Conservation (phyloP, 2,113 vertebrate species). For the Hemichromis elongatus region DNA sequence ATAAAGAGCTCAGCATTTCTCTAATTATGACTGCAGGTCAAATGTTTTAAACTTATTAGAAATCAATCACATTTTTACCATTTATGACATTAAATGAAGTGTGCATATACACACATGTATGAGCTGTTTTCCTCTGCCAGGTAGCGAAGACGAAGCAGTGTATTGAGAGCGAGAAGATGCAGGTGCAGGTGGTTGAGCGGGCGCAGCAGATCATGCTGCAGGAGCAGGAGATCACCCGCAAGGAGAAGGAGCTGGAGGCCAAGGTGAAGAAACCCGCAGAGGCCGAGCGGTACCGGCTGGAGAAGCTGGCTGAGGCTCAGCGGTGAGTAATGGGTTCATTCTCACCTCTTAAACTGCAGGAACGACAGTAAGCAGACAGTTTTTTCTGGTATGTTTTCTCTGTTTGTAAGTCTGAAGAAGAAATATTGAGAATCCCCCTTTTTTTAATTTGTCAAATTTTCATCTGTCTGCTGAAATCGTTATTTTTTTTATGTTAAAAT, state of each 20-base stretch:
- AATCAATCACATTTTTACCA: not conserved
- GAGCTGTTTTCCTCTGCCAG: constrained; percentile 47
- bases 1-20: not conserved
- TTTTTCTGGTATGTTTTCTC: not conserved
- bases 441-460: not conserved
- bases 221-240: constrained; percentile 85
- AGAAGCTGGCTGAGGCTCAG: constrained; percentile 83
- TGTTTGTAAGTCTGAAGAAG: not conserved
- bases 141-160: constrained; percentile 90
- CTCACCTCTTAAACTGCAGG: not conserved
- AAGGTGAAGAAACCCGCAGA: constrained; percentile 84
- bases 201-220: constrained; percentile 85
- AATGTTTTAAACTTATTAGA: fast-evolving
- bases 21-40: fast-evolving
- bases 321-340: constrained; percentile 60
- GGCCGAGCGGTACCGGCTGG: constrained; percentile 80
- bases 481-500: not conserved
- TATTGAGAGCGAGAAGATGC: constrained; percentile 87
- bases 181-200: constrained; percentile 87
- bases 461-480: not conserved
- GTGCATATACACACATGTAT: fast-evolving
- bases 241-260: constrained; percentile 86
- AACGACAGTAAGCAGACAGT: not conserved
- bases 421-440: not conserved
- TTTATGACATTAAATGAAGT: not conserved